Conservation (phyloP, 2,797 vertebrate genomes). For the Cynodonichthys magdalenae region DNA sequence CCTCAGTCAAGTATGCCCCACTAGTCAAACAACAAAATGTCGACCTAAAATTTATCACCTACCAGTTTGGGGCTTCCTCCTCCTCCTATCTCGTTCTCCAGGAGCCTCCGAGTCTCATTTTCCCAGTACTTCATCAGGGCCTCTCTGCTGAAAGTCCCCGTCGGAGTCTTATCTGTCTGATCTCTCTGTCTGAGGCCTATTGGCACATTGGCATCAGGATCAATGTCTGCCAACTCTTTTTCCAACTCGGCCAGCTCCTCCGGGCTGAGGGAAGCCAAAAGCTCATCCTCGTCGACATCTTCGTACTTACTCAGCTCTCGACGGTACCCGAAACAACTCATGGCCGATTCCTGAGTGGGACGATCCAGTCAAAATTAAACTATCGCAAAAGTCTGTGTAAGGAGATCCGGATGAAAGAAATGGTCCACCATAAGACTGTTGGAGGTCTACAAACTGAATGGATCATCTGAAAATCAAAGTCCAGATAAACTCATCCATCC, state of each 20-base stretch:
- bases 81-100: conserved; percentile 87
- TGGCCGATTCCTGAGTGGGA: conserved; percentile 57
- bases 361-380: conserved; percentile 10
- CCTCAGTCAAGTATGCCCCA: too few relatives aligned
- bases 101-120: conserved; percentile 89
- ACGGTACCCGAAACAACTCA: conserved; percentile 95
- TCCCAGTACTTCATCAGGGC: conserved; percentile 96
- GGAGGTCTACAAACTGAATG: conserved; percentile 11
- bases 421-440: conserved; percentile 17
- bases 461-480: conserved; percentile 21
- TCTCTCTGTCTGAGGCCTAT: conserved; percentile 93
- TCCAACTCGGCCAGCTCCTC: conserved; percentile 96
- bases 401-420: conserved; percentile 19
- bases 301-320: conserved; percentile 97
- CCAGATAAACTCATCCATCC: conserved; percentile 9
- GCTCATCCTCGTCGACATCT: conserved; percentile 95
- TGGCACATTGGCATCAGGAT: conserved; percentile 89
- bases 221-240: conserved; percentile 91
- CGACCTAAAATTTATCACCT: conserved; percentile 26
- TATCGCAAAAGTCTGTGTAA: neutral
- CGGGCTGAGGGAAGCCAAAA: conserved; percentile 90
- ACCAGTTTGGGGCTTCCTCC: conserved; percentile 74
- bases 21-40: too few relatives aligned
- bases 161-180: conserved; percentile 93
- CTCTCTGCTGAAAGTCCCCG: conserved; percentile 93